Evolutionary conservation across 2,113 vertebrate genomes (phyloP), one percentile per base, ranked within the genome.

Genomic region (Prinia subflava): DNA sequence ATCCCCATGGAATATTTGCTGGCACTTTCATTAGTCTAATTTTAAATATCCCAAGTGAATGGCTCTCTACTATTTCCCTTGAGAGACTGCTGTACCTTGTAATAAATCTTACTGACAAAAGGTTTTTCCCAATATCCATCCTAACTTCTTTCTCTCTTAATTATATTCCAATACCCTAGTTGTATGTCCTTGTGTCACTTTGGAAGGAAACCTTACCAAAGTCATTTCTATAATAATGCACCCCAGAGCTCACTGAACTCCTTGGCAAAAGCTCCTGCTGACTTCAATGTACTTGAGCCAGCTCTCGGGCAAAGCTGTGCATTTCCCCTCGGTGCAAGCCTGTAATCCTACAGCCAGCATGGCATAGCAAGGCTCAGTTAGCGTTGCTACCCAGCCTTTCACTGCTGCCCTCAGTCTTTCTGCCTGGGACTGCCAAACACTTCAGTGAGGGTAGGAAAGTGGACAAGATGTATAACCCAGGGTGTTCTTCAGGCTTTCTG

Each of bases 41-140:
- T 96, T 94, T 94, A 94, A 96, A 79, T 71, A 94, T 89, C 95
- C 85, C 88, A 71, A 92, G 76, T 57, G 92, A 94, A 83, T 46
- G 73, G 46, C 92, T 92, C 90, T 89, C 69, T 56, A 64, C 76
- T 84, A 12, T 64, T 93, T 89, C 95, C 92, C 83, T 65, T 2
- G 28, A 83, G 95, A 93, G 37, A 50, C 52, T 77, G 69, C 27
- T 69, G 57, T 78, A 82, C 31, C 62, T 94, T 44, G 83, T 93
- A 94, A 97, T 95, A 96, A 97, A 97, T 96, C 95, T 97, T 93
- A 75, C 92, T 94, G 94, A 92, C 96, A 93, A 88, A 92, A 91
- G 86, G 62, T 64, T 90, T 95, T 71, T 52, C 90, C 69, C 82
- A 47, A 68, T 89, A 96, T 71, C 77, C 86, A 90, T 60, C 80